These are phyloP conservation scores for Cephus pulcher DNA, from an alignment of 2,888 invertebrate genomes.

Conservation along the genomic window DNA sequence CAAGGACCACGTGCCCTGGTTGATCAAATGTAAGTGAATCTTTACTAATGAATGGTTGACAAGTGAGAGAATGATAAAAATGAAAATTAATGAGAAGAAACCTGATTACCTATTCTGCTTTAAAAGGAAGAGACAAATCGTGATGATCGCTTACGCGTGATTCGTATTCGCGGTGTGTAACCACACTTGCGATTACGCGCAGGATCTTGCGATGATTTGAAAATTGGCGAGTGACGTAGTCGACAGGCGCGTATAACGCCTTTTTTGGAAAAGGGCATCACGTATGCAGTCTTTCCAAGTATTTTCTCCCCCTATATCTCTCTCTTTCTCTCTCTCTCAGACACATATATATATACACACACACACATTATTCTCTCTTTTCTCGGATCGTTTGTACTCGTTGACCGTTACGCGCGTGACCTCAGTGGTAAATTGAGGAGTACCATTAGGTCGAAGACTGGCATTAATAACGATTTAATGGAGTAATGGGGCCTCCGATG, in stretches of 20 bases:
- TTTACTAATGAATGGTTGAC: conserved; percentile 5
- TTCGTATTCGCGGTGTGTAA: background rate
- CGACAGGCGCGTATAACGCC: conserved; percentile 2
- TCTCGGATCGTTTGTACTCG: conserved; percentile 23
- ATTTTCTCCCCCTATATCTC: background rate
- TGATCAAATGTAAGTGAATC: conserved; percentile 82
- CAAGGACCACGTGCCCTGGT: conserved; percentile 84
- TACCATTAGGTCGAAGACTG: conserved; percentile 50
- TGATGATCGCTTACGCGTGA: background rate
- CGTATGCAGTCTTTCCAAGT: background rate
- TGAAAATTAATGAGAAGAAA: background rate
- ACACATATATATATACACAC: too few relatives aligned
- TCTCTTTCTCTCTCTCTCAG: background rate
- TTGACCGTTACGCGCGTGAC: conserved; percentile 34
- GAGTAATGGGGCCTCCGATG: conserved; percentile 45
- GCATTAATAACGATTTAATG: conserved; percentile 57
- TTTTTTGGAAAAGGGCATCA: conserved; percentile 7
- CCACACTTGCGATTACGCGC: background rate
- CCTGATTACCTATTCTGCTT: background rate
- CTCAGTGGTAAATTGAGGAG: conserved; percentile 42
- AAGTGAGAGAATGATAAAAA: background rate
- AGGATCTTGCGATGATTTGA: background rate
- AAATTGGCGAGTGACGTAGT: background rate
- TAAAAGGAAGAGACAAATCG: background rate
- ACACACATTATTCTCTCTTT: background rate